Percentiles rank a stretch among this genome's conserved stretches.
phyloP scores from a whole-genome alignment of 2,113 vertebrate genomes.

The Grammomys dolichurus region DNA sequence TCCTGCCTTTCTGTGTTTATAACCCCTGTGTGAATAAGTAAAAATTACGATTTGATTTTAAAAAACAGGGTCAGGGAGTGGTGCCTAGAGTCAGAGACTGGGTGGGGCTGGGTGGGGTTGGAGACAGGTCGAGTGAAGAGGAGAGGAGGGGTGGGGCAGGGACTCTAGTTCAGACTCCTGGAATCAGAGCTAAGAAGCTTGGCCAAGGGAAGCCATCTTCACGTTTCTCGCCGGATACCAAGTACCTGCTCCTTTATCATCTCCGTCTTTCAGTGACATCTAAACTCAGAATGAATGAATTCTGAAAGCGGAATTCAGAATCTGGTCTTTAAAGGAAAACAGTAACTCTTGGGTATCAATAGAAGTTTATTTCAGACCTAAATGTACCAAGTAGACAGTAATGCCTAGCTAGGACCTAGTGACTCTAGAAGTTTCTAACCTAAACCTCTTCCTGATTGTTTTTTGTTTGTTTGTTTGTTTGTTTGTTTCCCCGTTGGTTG shows the following conservation, averaged over 20 bases:
- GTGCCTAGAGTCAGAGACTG: neutral
- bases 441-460: neutral
- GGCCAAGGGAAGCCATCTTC: neutral
- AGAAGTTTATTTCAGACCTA: neutral
- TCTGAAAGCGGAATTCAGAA: conserved; percentile 20
- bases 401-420: neutral
- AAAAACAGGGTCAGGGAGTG: too few relatives aligned
- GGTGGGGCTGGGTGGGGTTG: neutral
- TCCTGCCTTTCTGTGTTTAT: too few relatives aligned
- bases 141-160: neutral
- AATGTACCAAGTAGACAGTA: neutral
- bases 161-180: neutral
- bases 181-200: neutral
- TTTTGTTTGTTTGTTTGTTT: too few relatives aligned
- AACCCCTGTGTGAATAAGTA: too few relatives aligned
- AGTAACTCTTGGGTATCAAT: neutral
- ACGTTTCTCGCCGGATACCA: neutral
- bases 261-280: neutral
- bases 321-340: conserved; percentile 18
- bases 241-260: neutral
- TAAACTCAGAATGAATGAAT: neutral
- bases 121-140: neutral
- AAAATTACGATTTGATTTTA: too few relatives aligned
- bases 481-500: neutral
- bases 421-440: neutral